Base-by-base conservation (phyloP, 2,797 vertebrate genomes). In the Hippopotamyrus pictus region DNA sequence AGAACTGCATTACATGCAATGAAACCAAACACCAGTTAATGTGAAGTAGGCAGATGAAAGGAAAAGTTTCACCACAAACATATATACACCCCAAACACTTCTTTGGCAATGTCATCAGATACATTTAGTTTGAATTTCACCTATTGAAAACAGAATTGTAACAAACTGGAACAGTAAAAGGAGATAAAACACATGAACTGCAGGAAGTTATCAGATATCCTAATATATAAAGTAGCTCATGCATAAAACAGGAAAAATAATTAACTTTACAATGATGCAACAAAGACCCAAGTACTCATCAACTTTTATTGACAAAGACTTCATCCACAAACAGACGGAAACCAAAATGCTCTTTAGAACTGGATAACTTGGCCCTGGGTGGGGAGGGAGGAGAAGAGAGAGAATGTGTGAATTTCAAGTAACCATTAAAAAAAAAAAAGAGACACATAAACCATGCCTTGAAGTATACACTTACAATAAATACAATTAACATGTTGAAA, bases 281-380 rank as follows among this genome's bases (percentile, higher is more conserved):
- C 29, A 86, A 46, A 48, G n/a, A 9, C 59, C 53, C 59, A 62
- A 51, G 93, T 92, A 93, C 90, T 51, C 84, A 88, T 88, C 48
- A 88, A 93, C 50, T 91, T 91, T 96, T 96, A 96, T 95, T 96
- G 93, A 94, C 92, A 89, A 91, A 91, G 92, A 89, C 93, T 94
- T 92, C 91, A 90, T 89, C 88, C 89, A 89, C 88, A 91, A 92
- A 93, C 94, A 87, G 19, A 50, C 6, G 2, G 46, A 93, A 91
- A 91, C 51, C 44, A 91, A 88, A 88, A 88, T 62, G 92, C 90
- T 93, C 90, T 89, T 97, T 96, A 99, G 95, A 99, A 99, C 97
- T 99, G 98, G 97, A 99, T 99, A 95, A 99, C 98, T 94, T 99
- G 98, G 93, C 98, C 98, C 98, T 99, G 96, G 88, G 96, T 69